Evolutionary conservation across 1,140 invertebrate species (phyloP).

Genomic region (Drosophila elegans): DNA sequence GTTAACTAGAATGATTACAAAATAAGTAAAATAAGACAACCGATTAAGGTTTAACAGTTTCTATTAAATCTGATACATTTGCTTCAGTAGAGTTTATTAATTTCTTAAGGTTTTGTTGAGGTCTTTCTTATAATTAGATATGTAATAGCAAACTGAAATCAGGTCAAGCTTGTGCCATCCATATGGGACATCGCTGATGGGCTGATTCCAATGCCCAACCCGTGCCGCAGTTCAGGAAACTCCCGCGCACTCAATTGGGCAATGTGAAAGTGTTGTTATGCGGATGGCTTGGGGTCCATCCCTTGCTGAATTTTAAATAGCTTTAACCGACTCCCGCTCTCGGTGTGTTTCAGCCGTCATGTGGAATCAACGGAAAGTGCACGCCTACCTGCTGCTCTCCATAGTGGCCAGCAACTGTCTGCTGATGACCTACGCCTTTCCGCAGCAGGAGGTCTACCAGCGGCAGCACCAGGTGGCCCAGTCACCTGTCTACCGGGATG

Average conservation of each 20-base stretch:
- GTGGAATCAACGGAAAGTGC: slow-evolving; percentile 84
- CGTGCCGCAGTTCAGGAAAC: slow-evolving; percentile 60
- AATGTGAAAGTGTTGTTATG: slow-evolving; percentile 74
- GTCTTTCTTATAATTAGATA: neutral
- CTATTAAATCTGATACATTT: neutral
- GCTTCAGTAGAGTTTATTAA: neutral
- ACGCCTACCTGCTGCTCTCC: slow-evolving; percentile 84
- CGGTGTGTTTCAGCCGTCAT: slow-evolving; percentile 70
- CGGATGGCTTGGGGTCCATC: neutral
- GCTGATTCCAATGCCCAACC: slow-evolving; percentile 42
- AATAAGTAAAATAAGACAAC: too few relatives aligned
- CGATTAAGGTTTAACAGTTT: too few relatives aligned
- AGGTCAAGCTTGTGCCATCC: slow-evolving; percentile 30
- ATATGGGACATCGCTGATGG: slow-evolving; percentile 35
- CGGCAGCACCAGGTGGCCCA: slow-evolving; percentile 60
- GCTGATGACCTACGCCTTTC: slow-evolving; percentile 85
- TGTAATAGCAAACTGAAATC: slow-evolving; percentile 23
- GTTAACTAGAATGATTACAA: too few relatives aligned
- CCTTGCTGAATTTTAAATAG: slow-evolving; percentile 43
- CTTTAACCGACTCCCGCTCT: slow-evolving; percentile 25
- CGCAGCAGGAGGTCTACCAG: slow-evolving; percentile 80
- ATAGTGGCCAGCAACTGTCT: slow-evolving; percentile 85
- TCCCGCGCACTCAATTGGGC: slow-evolving; percentile 9
- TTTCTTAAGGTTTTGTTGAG: too few relatives aligned
- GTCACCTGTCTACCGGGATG: slow-evolving; percentile 68